Evolutionary conservation across 1,140 invertebrate species (phyloP).

Genomic region (Carposina sasakii): DNA sequence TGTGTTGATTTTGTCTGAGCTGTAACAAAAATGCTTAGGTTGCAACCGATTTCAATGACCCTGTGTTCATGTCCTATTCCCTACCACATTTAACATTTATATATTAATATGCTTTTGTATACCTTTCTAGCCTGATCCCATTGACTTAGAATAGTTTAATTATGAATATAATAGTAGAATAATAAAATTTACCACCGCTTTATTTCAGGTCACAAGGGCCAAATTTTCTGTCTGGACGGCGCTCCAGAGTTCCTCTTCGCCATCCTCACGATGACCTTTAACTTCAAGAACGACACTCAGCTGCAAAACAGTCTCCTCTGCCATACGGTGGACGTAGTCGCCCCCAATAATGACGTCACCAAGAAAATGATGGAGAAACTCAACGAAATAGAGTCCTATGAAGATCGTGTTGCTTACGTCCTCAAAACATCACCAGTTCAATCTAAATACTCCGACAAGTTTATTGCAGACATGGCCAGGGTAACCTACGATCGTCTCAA

Average conservation of each 20-base stretch:
- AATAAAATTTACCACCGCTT: too few relatives aligned
- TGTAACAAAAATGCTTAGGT: too few relatives aligned
- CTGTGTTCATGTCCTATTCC: too few relatives aligned
- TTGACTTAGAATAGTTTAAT: too few relatives aligned
- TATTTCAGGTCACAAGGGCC: conserved; percentile 67
- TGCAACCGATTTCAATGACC: too few relatives aligned
- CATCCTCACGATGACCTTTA: conserved; percentile 53
- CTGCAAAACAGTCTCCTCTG: conserved; percentile 74
- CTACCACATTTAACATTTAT: too few relatives aligned
- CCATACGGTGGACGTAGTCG: conserved; percentile 68
- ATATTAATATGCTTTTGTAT: too few relatives aligned
- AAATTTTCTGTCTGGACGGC: conserved; percentile 74
- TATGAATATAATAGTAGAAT: too few relatives aligned
- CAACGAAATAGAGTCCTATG: conserved; percentile 71
- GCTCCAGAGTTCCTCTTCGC: conserved; percentile 73
- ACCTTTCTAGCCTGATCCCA: too few relatives aligned
- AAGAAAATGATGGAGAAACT: conserved; percentile 66
- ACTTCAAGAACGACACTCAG: conserved; percentile 58
- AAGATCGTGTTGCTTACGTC: conserved; percentile 60
- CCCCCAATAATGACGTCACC: conserved; percentile 69
- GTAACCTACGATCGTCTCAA: conserved; percentile 74
- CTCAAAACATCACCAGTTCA: conserved; percentile 46
- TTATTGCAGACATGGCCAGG: conserved; percentile 59
- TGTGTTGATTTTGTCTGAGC: too few relatives aligned
- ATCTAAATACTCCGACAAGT: conserved; percentile 65